A percentile compares a stretch with the other conserved stretches of the same genome.
Conservation (phyloP, 2,113 vertebrate genomes). For the Petrocephalus zakoni region DNA sequence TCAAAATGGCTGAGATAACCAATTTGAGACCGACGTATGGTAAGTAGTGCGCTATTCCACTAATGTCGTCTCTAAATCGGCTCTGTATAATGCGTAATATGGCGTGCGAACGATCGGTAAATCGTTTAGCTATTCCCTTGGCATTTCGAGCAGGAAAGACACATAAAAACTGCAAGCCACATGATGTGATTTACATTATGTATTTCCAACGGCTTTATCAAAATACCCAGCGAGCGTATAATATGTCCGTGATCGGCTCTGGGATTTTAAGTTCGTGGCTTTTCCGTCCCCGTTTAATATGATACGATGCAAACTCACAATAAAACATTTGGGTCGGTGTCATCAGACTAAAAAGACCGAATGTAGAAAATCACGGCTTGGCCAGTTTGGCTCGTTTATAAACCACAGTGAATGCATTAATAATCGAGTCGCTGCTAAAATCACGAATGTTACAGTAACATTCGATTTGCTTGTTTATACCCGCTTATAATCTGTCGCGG, state of each 20-base stretch:
- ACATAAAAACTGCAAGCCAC: conserved; percentile 1
- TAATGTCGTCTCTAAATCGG: neutral
- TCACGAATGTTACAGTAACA: neutral
- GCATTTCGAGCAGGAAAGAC: neutral
- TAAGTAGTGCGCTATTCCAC: conserved; percentile 41
- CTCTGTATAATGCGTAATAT: neutral
- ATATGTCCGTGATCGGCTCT: neutral
- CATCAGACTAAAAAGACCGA: neutral
- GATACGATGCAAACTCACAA: neutral
- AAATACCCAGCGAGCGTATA: neutral
- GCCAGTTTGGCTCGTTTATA: neutral
- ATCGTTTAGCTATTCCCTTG: too few species aligned
- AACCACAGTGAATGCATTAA: neutral
- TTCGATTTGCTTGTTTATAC: neutral
- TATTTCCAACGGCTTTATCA: neutral
- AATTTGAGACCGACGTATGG: conserved; percentile 66
- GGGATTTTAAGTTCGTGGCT: neutral
- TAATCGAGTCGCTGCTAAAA: neutral
- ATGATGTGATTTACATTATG: neutral
- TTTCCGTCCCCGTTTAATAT: neutral
- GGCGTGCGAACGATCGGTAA: neutral
- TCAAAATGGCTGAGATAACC: conserved; percentile 73
- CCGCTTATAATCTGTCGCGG: neutral
- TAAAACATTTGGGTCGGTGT: neutral
- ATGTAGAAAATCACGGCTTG: neutral